Evolutionary conservation across 2,888 invertebrate species (phyloP), one percentile per base, ranked within the genome.

Genomic region (Galerucella nymphaeae): DNA sequence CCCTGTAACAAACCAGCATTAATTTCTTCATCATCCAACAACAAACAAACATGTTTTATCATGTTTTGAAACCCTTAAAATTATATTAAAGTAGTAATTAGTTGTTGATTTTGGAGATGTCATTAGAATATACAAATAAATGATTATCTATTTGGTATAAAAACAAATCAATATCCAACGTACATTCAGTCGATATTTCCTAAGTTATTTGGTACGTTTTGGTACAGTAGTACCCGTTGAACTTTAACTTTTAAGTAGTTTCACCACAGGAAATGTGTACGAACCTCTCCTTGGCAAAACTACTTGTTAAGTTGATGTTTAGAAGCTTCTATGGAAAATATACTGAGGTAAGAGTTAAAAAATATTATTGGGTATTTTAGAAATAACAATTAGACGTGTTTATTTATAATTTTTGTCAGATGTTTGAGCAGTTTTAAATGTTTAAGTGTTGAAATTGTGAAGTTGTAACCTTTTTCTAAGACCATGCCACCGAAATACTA

Each of bases 221-320:
- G 10, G 13, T 18, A 20, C 20, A 11, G 38, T 58, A 0, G 30
- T 58, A 14, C 10, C 2, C 10, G 53, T 16, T 23, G 41, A 67
- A 16, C 66, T 69, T 72, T 72, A 74, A 77, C 81, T 86, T 81
- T 86, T 89, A 89, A 89, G 89, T 89, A 89, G 89, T 89, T 86
- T 87, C 87, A 88, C 89, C 89, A 88, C 88, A 87, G 88, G 88
- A 88, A 88, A 48, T n/a, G 18, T 85, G 79, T 74, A 78, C 76
- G 79, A 76, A 83, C 72, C 18, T 78, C 79, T 77, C 72, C 81
- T 80, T 78, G 80, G 82, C 79, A 67, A 70, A 72, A 77, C 80
- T 83, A 75, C 82, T 82, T 83, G 73, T 61, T 77, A 80, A n/a
- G 74, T 73, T 75, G 63, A 73, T 53, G 57, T 59, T 58, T n/a